Evolutionary conservation across 2,888 invertebrate species (phyloP), one percentile per base, ranked within the genome.

Genomic region (Lepidocyrtinus sp.): DNA sequence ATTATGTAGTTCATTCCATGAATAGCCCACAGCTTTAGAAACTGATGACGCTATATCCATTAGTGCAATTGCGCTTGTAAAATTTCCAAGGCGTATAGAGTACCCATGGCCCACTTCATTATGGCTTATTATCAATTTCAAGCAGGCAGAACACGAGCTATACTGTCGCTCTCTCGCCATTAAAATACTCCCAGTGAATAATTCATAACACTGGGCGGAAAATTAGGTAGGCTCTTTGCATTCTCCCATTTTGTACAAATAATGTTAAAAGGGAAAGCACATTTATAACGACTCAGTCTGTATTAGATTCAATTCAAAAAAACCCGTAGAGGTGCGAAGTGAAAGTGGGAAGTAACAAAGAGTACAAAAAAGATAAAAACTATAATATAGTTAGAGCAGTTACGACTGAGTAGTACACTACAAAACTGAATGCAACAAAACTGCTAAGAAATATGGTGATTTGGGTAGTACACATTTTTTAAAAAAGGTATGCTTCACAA

Each of bases 91-190:
- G n/a, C n/a, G n/a, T n/a, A n/a, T n/a, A n/a, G n/a, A n/a, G n/a
- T n/a, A n/a, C n/a, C n/a, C n/a, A n/a, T n/a, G n/a, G n/a, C n/a
- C n/a, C n/a, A n/a, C n/a, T n/a, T n/a, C n/a, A n/a, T n/a, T n/a
- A n/a, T n/a, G n/a, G n/a, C n/a, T n/a, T 55, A 55, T 55, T 55
- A 55, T 55, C 55, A n/a, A 55, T 55, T 55, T 55, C 17, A 55
- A 55, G 55, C 55, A 55, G 55, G 55, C 55, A 2, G 17, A 55
- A 17, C 55, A 55, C 55, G 55, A 15, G 55, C 17, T 55, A n/a
- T n/a, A n/a, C 55, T n/a, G 55, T 9, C 36, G 5, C 36, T n/a
- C n/a, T n/a, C n/a, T n/a, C 36, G 36, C 12, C 36, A 5, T 36
- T 36, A n/a, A n/a, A 55, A 55, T 36, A 9, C n/a, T 25, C 25